Conservation (phyloP, 2,888 invertebrate genomes). For the Chrysina gloriosa region DNA sequence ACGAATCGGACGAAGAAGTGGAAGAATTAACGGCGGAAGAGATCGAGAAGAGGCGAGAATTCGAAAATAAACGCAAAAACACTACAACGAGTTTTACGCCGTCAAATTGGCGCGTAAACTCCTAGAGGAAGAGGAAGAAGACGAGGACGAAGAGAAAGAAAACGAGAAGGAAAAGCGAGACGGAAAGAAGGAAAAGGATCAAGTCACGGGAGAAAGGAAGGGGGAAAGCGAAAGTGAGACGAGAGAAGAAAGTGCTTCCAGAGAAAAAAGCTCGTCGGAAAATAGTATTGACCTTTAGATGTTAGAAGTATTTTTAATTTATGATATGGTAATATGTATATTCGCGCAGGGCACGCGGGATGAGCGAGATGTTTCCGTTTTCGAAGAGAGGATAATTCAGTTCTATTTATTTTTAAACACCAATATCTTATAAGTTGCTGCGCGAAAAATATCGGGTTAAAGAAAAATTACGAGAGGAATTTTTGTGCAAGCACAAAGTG, state of each 20-base stretch:
- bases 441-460: too few species aligned
- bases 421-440: too few species aligned
- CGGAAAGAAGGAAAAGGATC: too few species aligned
- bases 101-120: conserved; percentile 91
- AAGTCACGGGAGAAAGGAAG: conserved; percentile 1
- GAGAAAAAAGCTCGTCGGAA: neutral
- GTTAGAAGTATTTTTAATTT: conserved; percentile 9
- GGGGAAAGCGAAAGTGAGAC: neutral
- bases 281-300: conserved; percentile 15
- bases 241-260: conserved; percentile 21
- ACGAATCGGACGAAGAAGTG: conserved; percentile 43
- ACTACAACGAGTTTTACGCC: conserved; percentile 98
- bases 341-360: neutral
- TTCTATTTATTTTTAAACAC: too few species aligned
- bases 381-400: neutral
- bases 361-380: neutral
- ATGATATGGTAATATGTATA: neutral
- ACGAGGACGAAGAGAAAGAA: conserved; percentile 71
- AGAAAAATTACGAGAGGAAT: too few species aligned
- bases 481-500: too few species aligned
- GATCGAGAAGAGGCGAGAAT: conserved; percentile 77
- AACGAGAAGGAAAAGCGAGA: conserved; percentile 32
- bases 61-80: conserved; percentile 95
- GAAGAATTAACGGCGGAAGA: conserved; percentile 66
- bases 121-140: conserved; percentile 90